Base-by-base conservation (phyloP, 1,140 invertebrate species). In the Pomphorhynchus laevis region DNA sequence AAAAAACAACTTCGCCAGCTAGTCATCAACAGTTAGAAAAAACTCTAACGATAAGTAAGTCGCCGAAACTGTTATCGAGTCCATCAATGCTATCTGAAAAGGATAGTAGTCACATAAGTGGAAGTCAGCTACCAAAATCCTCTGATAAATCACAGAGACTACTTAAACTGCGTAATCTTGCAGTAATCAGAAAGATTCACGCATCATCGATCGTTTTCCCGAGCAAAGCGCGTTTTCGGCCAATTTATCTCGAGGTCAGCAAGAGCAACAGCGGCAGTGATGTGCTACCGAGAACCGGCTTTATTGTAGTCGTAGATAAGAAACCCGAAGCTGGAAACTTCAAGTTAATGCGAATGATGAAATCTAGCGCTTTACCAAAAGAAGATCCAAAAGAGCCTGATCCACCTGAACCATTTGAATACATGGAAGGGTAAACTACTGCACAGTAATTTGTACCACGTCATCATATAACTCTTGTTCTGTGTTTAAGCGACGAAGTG, bases 321-420 rank as follows among this genome's bases (percentile, higher is more conserved):
- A 4, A 38, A 3, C 2, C 17, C 37, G n/a, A 35, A 3, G 9
- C 8, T 12, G 9, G 2, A 2, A 35, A 18, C 3, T 16, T 3
- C n/a, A 3, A 20, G 9, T 20, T 35, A 2, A 3, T 40, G 36
- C 9, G 9, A 49, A 51, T 49, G 38, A 44, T 56, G 60, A 45
- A 51, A 66, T 76, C 77, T 21, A 79, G 74, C 49, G 77, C 79
- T 1, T 80, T 82, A 56, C 68, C 71, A 6, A 73, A 77, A 44
- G 79, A 86, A 46, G 79, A 84, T 49, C 31, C 51, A 18, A 77
- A 80, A 49, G 82, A 91, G 59, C 76, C 80, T 2, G 76, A 84
- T 52, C 74, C 79, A 29, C 82, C 80, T 48, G 79, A 86, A 60
- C 76, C 80, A 46, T 91, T 91, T 57, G 77, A 86, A 63, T 91